Evolutionary conservation across 2,797 vertebrate species (phyloP), one percentile per base, ranked within the genome.

Genomic region (Micropoecilia bifurca): DNA sequence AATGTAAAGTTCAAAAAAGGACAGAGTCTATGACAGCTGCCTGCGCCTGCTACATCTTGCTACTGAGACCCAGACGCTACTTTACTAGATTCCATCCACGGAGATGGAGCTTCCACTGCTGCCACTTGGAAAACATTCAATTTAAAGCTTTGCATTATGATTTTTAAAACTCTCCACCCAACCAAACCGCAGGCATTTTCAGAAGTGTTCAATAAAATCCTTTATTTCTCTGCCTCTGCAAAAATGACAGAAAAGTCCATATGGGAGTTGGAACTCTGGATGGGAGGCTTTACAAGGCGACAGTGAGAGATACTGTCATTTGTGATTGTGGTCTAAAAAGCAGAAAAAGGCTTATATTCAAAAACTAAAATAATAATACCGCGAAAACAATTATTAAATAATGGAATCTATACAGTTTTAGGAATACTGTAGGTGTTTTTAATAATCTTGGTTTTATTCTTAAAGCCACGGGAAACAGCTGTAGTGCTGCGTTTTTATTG

Each of bases 1-100:
- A 14, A 68, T 18, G 46, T n/a, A 36, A 3, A 39, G 22, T 50
- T 33, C 2, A 39, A 55, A 69, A 63, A 76, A 16, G 20, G 20
- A 39, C 33, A 33, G 30, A 48, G 18, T 76, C 28, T 63, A n/a
- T 75, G 74, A 63, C 63, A 77, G 61, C 33, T 77, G 47, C 43
- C 25, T 47, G 20, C 3, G 33, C 57, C 43, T 30, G 63, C 45
- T 66, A 20, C 43, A 22, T 50, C 20, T 30, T 76, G 36, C 47
- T 66, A 69, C 33, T 69, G 13, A 25, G 68, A 59, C n/a, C 30
- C 41, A 33, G 57, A 63, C n/a, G 4, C 16, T n/a, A 18, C 39
- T n/a, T 45, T 30, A 33, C 20, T 30, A 18, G 28, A 47, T n/a
- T 50, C 30, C 22, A 30, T 48, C 45, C 71, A 48, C 8, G 18